phyloP scores from a whole-genome alignment of 92 coral and sea anemone genomes.

The Actinostola sp. region DNA sequence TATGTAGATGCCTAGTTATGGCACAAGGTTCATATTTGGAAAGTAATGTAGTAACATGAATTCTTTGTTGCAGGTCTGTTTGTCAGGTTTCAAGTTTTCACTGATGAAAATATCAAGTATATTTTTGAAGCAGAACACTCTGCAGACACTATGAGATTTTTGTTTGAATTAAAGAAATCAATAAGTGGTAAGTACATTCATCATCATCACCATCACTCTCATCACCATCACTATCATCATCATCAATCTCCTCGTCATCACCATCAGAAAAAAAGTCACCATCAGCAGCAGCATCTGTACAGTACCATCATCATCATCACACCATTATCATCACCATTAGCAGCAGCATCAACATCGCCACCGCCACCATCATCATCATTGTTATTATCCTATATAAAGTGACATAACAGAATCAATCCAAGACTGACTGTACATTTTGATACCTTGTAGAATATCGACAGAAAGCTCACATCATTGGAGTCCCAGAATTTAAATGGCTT shows the following conservation, averaged over 20 bases:
- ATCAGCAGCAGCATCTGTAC: too few relatives aligned
- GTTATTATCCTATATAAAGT: not conserved
- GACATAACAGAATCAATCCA: not conserved
- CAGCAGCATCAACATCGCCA: too few relatives aligned
- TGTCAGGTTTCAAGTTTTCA: slow-evolving; percentile 68
- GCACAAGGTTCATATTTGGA: not conserved
- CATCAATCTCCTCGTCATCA: too few relatives aligned
- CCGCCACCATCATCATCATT: too few relatives aligned
- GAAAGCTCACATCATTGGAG: slow-evolving; percentile 74
- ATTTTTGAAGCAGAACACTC: slow-evolving; percentile 75
- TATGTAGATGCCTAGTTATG: not conserved
- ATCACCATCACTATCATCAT: not conserved
- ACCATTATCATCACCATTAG: not conserved
- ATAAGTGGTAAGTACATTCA: slow-evolving; percentile 59
- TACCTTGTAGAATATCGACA: slow-evolving; percentile 68
- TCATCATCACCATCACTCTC: not conserved
- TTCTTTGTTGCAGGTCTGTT: slow-evolving; percentile 13
- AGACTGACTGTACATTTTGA: not conserved
- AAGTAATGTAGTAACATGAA: not conserved
- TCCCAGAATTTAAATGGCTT: slow-evolving; percentile 92
- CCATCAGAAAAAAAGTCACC: not conserved
- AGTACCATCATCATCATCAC: not conserved
- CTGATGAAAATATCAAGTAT: slow-evolving; percentile 71
- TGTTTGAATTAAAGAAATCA: slow-evolving; percentile 73
- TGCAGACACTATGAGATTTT: slow-evolving; percentile 64